These are phyloP conservation scores for Hypsibius dujardini DNA, from an alignment of 1,140 invertebrate species.

Conservation along the genomic window DNA sequence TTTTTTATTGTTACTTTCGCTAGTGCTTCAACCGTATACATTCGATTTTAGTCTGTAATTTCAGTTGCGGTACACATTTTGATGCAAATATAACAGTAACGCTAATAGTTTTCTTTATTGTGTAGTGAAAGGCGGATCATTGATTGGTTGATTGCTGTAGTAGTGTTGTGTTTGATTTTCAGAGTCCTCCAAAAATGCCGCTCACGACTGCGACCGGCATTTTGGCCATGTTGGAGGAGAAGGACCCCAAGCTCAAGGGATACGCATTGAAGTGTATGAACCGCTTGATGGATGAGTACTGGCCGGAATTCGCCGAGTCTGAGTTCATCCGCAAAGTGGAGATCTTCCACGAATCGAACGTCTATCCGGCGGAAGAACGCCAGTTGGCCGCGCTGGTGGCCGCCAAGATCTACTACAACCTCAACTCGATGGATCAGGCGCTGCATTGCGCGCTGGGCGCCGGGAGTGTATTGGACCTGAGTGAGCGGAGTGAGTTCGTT, in stretches of 20 bases:
- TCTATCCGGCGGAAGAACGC: constrained; percentile 38
- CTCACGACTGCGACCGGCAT: constrained; percentile 55
- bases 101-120: too few species aligned
- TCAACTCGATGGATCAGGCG: constrained; percentile 88
- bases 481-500: constrained; percentile 78
- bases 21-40: too few species aligned
- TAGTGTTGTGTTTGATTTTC: too few species aligned
- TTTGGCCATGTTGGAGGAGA: constrained; percentile 82
- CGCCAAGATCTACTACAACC: constrained; percentile 94
- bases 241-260: constrained; percentile 71
- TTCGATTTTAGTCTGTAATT: too few species aligned
- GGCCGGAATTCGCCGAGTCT: constrained; percentile 72
- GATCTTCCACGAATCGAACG: constrained; percentile 28
- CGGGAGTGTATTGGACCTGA: constrained; percentile 80
- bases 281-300: constrained; percentile 87
- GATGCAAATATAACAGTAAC: too few species aligned
- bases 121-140: too few species aligned
- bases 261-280: constrained; percentile 78
- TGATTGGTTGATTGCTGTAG: too few species aligned
- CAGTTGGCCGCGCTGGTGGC: constrained; percentile 86
- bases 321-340: constrained; percentile 92
- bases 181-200: constrained; percentile 18
- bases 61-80: too few species aligned
- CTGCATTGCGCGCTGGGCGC: constrained; percentile 80
- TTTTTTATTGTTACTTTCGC: too few species aligned